These are phyloP conservation scores for Sepiola atlantica DNA, from an alignment of 2,888 invertebrate genomes.

Conservation along the genomic window DNA sequence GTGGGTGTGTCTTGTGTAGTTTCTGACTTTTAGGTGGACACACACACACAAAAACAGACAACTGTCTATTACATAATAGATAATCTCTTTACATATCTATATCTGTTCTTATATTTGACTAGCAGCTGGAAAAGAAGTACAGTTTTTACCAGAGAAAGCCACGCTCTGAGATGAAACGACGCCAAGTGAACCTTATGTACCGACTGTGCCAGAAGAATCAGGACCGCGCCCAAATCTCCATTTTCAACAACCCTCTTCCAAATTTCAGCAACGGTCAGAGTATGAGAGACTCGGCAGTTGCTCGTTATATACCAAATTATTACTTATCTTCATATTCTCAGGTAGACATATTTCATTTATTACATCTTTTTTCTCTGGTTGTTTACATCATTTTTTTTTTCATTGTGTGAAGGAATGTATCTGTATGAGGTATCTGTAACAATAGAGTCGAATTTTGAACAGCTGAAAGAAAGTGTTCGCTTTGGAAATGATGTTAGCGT, in stretches of 20 bases:
- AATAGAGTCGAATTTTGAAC: too few relatives aligned
- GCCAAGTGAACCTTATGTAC: conserved; percentile 72
- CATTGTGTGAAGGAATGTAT: too few relatives aligned
- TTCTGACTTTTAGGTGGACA: too few relatives aligned
- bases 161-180: conserved; percentile 59
- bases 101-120: conserved; percentile 44
- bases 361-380: not conserved
- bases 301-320: not conserved
- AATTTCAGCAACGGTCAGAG: conserved; percentile 58
- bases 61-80: too few relatives aligned
- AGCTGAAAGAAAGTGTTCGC: too few relatives aligned
- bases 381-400: not conserved
- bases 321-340: not conserved
- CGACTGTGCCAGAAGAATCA: conserved; percentile 68
- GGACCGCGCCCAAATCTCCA: conserved; percentile 68
- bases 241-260: conserved; percentile 70
- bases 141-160: conserved; percentile 50
- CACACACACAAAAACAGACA: too few relatives aligned
- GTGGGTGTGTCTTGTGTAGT: too few relatives aligned
- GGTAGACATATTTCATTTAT: not conserved
- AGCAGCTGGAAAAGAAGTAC: conserved; percentile 61
- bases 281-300: conserved; percentile 1
- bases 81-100: too few relatives aligned
- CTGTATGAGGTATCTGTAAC: too few relatives aligned
- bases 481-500: too few relatives aligned